Percentiles rank a stretch among this genome's conserved stretches.
These are phyloP conservation scores for Entomyzon cyanotis DNA, from an alignment of 2,113 vertebrate genomes.

Conservation along the genomic window DNA sequence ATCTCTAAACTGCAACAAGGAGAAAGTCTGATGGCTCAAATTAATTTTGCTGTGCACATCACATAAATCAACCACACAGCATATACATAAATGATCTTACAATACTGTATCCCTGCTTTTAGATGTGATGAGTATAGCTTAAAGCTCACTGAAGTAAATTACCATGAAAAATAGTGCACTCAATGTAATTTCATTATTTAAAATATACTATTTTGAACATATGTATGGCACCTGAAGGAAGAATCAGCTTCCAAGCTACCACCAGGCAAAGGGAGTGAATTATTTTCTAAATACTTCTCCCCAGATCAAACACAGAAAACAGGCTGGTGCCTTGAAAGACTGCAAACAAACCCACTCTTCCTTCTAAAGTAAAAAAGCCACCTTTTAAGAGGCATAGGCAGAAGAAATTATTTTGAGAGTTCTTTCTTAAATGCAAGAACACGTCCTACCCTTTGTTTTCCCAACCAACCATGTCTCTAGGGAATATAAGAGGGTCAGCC, in stretches of 20 bases:
- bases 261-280: background rate
- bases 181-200: background rate
- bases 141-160: background rate
- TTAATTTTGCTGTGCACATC: background rate
- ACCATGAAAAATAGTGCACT: background rate
- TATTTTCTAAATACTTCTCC: background rate
- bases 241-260: background rate
- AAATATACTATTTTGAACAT: background rate
- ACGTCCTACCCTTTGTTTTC: background rate
- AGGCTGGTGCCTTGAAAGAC: background rate
- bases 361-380: background rate
- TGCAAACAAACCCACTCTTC: background rate
- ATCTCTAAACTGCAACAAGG: background rate
- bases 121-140: background rate
- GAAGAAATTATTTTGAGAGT: background rate
- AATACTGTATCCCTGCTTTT: background rate
- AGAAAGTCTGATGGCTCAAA: background rate
- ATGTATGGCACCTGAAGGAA: background rate
- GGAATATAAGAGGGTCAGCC: accelerated
- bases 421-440: background rate
- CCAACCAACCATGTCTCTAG: accelerated
- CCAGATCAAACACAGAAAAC: background rate
- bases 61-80: background rate
- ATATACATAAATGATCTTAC: background rate
- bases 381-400: background rate